Base-by-base conservation (phyloP, 2,888 invertebrate genomes). In the Lycophotia porphyrea region DNA sequence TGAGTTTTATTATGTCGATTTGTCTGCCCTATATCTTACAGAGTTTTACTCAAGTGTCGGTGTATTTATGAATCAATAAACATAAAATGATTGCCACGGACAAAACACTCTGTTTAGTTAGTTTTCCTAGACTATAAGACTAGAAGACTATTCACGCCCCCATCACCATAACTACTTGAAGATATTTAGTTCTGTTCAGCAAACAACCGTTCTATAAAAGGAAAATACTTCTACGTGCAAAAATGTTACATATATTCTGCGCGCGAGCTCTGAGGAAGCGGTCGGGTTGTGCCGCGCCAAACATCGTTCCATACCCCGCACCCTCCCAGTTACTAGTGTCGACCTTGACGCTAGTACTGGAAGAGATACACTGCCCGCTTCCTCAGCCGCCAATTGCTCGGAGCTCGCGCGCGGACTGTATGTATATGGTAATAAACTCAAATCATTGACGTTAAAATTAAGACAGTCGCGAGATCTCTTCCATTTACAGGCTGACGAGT, bases 1-100 rank as follows among this genome's bases (percentile, higher is more conserved):
- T 34, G 24, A 39, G 21, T 63, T 74, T 74, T 39, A 49, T 49
- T 49, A 8, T 15, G n/a, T 7, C 3, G 21, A 34, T 75, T 74
- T 42, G 18, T 75, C 44, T 55, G 36, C 18, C 18, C 13, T 24
- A 8, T n/a, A 34, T 63, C 34, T 42, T 24, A 5, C 21, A 27
- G 11, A 24, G 3, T 8, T 52, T 63, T 44, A 27, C 49, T 44
- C 8, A 3, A 52, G 24, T 42, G 34, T 52, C 5, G 4, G 2
- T 39, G 13, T 60, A 31, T 60, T 18, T 18, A 27, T 31, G 39
- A 31, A 39, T 42, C 5, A 70, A 52, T 5, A 39, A 7, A 52
- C 3, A 52, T 24, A n/a, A n/a, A n/a, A 42, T 71, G 1, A 13
- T 39, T 39, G 24, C 2, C 31, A 70, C 5, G n/a, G n/a, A 39